These are phyloP conservation scores for Pseudorasbora parva DNA, from an alignment of 2,113 vertebrate species.

Conservation along the genomic window DNA sequence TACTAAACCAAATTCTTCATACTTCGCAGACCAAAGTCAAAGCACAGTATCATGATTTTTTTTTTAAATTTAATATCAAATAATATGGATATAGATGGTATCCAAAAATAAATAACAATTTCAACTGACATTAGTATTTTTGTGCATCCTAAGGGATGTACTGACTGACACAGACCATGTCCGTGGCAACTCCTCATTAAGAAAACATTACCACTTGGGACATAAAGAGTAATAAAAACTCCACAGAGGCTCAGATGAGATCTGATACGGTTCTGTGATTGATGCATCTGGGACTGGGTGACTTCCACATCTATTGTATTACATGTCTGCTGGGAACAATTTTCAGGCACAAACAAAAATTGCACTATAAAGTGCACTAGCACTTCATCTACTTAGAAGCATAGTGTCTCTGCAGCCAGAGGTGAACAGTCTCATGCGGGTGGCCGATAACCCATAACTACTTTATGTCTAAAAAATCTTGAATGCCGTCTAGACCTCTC, in stretches of 20 bases:
- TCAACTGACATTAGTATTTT: neutral
- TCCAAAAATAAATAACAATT: neutral
- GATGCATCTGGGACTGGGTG: constrained; percentile 11
- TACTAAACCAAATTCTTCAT: neutral
- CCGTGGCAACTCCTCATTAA: neutral
- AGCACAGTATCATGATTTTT: neutral
- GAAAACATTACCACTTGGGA: neutral
- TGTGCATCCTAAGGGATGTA: neutral
- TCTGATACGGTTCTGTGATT: constrained; percentile 23
- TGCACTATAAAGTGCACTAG: constrained; percentile 4
- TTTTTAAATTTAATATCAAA: neutral
- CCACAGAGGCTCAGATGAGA: neutral
- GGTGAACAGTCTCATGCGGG: neutral
- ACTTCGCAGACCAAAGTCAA: neutral
- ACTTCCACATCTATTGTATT: constrained; percentile 23
- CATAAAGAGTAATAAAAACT: constrained; percentile 33
- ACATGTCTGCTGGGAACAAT: constrained; percentile 19
- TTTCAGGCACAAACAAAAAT: constrained; percentile 7
- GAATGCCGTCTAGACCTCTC: neutral
- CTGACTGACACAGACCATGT: neutral
- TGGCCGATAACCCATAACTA: neutral
- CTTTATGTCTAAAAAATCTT: constrained; percentile 1
- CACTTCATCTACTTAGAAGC: neutral
- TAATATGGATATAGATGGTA: neutral
- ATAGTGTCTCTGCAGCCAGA: constrained; percentile 14